These are phyloP conservation scores for Chrysemys picta DNA, from an alignment of 2,113 vertebrate genomes.

Conservation along the genomic window DNA sequence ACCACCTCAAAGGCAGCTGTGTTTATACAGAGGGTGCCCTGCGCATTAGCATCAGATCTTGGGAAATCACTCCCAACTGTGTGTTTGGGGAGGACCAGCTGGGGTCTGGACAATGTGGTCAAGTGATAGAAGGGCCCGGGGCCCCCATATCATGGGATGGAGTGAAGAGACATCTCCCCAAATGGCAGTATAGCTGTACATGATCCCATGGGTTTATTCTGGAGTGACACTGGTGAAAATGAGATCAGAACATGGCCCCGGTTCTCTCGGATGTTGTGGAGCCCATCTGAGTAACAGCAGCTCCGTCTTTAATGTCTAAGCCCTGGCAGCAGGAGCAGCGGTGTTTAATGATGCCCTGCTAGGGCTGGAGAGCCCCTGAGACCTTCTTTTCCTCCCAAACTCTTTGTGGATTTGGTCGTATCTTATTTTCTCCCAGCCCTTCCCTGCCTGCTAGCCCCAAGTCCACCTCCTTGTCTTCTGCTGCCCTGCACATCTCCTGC, in stretches of 20 bases:
- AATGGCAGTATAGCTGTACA: not conserved
- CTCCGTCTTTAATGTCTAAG: not conserved
- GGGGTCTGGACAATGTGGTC: not conserved
- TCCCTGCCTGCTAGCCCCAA: not conserved
- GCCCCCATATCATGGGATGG: not conserved
- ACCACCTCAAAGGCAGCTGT: rapidly evolving
- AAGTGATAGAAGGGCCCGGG: not conserved
- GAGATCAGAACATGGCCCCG: not conserved
- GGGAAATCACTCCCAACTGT: not conserved
- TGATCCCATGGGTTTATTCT: not conserved
- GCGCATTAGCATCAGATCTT: not conserved
- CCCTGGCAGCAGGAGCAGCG: not conserved
- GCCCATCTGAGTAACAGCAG: not conserved
- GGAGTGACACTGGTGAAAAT: not conserved
- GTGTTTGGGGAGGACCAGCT: not conserved
- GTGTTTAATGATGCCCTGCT: not conserved
- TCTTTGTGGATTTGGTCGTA: not conserved
- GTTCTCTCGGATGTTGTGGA: not conserved
- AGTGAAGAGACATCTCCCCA: not conserved
- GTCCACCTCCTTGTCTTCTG: not conserved
- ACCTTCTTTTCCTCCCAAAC: not conserved
- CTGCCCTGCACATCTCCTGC: not conserved
- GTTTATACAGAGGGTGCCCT: rapidly evolving
- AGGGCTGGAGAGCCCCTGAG: not conserved
- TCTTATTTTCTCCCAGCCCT: not conserved